Evolutionary conservation across 2,888 invertebrate genomes (phyloP), one percentile per base, ranked within the genome.

Genomic region (Tenthredo scrophulariae): DNA sequence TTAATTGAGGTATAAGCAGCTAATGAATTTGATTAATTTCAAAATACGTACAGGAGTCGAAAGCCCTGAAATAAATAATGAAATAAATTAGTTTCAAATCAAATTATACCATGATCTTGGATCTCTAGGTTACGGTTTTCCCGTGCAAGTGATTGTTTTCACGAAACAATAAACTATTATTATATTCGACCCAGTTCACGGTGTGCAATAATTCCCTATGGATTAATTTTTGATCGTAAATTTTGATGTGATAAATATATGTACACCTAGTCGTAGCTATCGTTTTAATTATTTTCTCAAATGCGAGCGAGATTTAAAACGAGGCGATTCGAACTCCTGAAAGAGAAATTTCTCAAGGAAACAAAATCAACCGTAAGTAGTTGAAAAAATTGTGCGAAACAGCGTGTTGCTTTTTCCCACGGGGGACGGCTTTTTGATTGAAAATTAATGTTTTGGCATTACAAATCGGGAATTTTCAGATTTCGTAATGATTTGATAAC

Each of bases 161-260:
- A 29, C 54, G n/a, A 54, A 50, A 77, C 40, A 29, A 77, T 67
- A 18, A 29, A 37, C 40, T 40, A 80, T 29, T 33, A 77, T 50
- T 43, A 62, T 80, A 37, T 80, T 62, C 80, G 80, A 80, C 80
- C 80, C 40, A 40, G 80, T 80, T 80, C 62, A 80, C 80, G 40
- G 62, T n/a, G n/a, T 80, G 80, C 80, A 37, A 40, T 26, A 26
- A 40, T 77, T 50, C 18, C 18, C 18, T 77, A 77, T 54, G 29
- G 40, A 50, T 77, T 54, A 26, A 43, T 74, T 77, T 54, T 77
- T 54, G 33, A 18, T 33, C 50, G 7, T 77, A 29, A 29, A 77
- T 26, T 29, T 75, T 29, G 54, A n/a, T n/a, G 54, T 54, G 54
- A 10, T 62, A 13, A 62, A 62, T 26, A 9, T 26, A 1, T 26